Percentiles rank a stretch among this genome's conserved stretches.
Evolutionary conservation across 2,888 invertebrate genomes (phyloP).

Genomic region (Cenopis cana): DNA sequence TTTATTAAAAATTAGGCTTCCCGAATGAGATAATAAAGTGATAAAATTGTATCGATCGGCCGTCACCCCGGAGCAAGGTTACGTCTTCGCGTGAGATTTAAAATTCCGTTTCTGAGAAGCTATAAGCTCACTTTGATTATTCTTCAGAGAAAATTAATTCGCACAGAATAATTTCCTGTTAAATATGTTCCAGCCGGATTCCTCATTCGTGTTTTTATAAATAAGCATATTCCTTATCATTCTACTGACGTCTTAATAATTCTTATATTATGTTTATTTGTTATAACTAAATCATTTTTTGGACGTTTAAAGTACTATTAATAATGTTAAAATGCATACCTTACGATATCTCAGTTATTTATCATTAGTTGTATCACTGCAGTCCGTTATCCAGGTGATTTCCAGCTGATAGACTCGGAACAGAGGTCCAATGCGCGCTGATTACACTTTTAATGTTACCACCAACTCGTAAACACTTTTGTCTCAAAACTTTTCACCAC

Average conservation of each 20-base stretch:
- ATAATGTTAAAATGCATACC: constrained; percentile 29
- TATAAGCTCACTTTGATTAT: constrained; percentile 50
- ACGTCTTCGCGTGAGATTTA: constrained; percentile 54
- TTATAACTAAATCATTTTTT: background rate
- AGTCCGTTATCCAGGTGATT: constrained; percentile 20
- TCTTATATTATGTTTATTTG: constrained; percentile 5
- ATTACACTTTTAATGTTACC: constrained; percentile 41
- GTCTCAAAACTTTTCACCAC: constrained; percentile 73
- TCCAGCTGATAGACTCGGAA: constrained; percentile 4
- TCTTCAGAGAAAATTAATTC: constrained; percentile 55
- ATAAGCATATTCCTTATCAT: constrained; percentile 34
- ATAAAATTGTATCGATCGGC: constrained; percentile 50
- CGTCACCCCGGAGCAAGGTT: constrained; percentile 58
- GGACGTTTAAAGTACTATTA: background rate
- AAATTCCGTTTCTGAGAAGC: constrained; percentile 55
- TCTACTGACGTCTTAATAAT: constrained; percentile 5
- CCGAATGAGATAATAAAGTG: constrained; percentile 37
- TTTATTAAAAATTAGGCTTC: constrained; percentile 25
- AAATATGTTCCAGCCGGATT: constrained; percentile 29
- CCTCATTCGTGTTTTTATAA: constrained; percentile 41
- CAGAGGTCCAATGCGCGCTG: constrained; percentile 6
- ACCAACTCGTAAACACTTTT: constrained; percentile 67
- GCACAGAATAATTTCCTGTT: constrained; percentile 44
- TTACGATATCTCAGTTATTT: constrained; percentile 31
- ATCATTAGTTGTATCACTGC: constrained; percentile 27